Evolutionary conservation across 2,888 invertebrate species (phyloP).

Genomic region (Drepana falcataria): DNA sequence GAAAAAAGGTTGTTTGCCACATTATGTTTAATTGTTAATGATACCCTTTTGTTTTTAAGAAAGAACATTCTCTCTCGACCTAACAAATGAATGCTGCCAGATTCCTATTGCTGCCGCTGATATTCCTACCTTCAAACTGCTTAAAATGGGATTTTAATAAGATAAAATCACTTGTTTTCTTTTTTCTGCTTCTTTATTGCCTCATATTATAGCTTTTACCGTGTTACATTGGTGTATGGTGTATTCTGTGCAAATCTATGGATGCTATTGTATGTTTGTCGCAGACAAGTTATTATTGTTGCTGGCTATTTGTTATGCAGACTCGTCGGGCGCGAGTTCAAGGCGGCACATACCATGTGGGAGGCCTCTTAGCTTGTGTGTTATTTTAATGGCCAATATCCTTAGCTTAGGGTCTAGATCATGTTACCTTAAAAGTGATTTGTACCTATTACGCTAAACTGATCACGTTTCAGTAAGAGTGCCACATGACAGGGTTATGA

Average conservation of each 20-base stretch:
- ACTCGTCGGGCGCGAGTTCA: slow-evolving; percentile 52
- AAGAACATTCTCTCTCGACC: too few relatives aligned
- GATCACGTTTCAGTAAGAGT: neutral
- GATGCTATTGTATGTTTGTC: slow-evolving; percentile 6
- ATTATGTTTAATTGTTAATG: too few relatives aligned
- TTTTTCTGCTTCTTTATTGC: too few relatives aligned
- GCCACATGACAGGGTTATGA: slow-evolving; percentile 6
- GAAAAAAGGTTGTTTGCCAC: too few relatives aligned
- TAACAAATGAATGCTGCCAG: too few relatives aligned
- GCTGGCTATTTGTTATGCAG: slow-evolving; percentile 49
- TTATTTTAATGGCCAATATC: slow-evolving; percentile 5
- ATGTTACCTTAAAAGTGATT: neutral
- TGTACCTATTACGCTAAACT: neutral
- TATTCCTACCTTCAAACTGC: too few relatives aligned
- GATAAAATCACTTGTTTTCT: too few relatives aligned
- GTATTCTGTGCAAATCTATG: slow-evolving; percentile 3
- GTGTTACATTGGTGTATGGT: neutral
- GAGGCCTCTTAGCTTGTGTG: slow-evolving; percentile 37
- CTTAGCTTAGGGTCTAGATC: neutral
- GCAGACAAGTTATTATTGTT: slow-evolving; percentile 26
- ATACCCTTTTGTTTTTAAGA: too few relatives aligned
- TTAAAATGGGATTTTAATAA: too few relatives aligned
- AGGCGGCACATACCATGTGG: slow-evolving; percentile 46
- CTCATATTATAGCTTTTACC: too few relatives aligned
- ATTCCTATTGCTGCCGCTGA: too few relatives aligned